Conservation (phyloP, 2,888 invertebrate species). For the Acrobasis suavella region DNA sequence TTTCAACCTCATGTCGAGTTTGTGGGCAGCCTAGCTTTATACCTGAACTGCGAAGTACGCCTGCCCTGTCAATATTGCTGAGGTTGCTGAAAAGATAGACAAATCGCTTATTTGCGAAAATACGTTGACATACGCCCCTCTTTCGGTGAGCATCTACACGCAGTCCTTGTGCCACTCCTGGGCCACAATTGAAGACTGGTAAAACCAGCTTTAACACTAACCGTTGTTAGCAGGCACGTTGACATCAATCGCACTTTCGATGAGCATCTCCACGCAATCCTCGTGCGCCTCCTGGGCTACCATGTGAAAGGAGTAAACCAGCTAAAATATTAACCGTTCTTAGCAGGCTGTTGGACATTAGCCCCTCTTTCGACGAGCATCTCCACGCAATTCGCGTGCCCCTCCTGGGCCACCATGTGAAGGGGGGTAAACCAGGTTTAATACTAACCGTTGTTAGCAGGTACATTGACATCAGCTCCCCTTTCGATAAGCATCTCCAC, state of each 20-base stretch:
- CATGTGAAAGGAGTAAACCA: conserved; percentile 98
- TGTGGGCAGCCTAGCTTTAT: no score
- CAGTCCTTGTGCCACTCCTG: conserved; percentile 98
- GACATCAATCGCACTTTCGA: conserved; percentile 94
- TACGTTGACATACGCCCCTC: conserved; percentile 91
- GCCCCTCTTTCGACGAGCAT: conserved; percentile 95
- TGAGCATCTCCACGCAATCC: conserved; percentile 95
- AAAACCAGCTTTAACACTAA: conserved; percentile 91
- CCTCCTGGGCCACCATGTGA: conserved; percentile 97
- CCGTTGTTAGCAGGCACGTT: conserved; percentile 92
- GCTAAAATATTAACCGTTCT: conserved; percentile 86
- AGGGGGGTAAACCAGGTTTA: conserved; percentile 91
- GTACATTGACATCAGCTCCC: conserved; percentile 91
- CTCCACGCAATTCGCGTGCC: conserved; percentile 96
- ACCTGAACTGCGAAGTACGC: no score
- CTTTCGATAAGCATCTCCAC: conserved; percentile 95
- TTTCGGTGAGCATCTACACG: conserved; percentile 94
- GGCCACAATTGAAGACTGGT: conserved; percentile 97
- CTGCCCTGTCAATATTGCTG: no score
- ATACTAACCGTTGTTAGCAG: conserved; percentile 88
- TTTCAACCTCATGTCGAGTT: no score
- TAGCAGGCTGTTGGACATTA: conserved; percentile 91
- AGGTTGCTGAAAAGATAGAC: no score
- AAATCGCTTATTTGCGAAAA: no score
- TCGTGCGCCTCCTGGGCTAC: conserved; percentile 97